Base-by-base conservation (phyloP, 2,113 vertebrate genomes). In the Boulengeromyrus knoepffleri region DNA sequence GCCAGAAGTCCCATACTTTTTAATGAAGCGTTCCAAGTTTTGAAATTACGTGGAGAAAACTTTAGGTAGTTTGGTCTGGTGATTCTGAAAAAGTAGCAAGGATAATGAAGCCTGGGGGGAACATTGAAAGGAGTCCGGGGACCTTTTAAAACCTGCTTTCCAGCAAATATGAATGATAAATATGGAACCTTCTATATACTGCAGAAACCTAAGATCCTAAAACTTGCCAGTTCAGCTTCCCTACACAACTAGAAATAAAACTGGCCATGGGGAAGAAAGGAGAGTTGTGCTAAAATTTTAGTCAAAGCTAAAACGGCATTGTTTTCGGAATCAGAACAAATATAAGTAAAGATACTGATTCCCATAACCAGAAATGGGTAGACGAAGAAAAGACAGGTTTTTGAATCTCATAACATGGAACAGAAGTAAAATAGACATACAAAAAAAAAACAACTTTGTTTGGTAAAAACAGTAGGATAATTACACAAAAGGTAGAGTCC, bases 241-340 rank as follows among this genome's bases (percentile, higher is more conserved):
- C 50, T 84, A 53, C 13, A 7, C 47, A 58, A 90, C 89, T 85
- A 80, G 91, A 80, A 93, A 94, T 91, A 93, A 94, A 94, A 93
- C 86, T 92, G 90, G 93, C 92, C 90, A 88, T 85, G 90, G 31
- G 27, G 7, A 24, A 19, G 91, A 93, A 89, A 92, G 88, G 91
- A 66, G 70, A 66, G 36, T 87, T 88, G 92, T 93, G 90, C 94
- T 95, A 95, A 95, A 93, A 93, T 95, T 96, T 96, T 96, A 96
- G 96, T 96, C 94, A 92, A 95, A 92, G 90, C 93, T 92, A 93
- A 91, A 92, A 93, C 88, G 58, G 47, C 92, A 92, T 93, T 95
- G 39, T 85, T 80, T 21, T 80, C 6, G 36, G 93, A 95, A 91
- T 90, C 91, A 87, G 90, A 90, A 93, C 90, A 90, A 92, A 93